A percentile compares a stretch with the other conserved stretches of the same genome.
These are phyloP conservation scores for Ceratothoa steindachneri DNA, from an alignment of 2,888 invertebrate species.

Conservation along the genomic window DNA sequence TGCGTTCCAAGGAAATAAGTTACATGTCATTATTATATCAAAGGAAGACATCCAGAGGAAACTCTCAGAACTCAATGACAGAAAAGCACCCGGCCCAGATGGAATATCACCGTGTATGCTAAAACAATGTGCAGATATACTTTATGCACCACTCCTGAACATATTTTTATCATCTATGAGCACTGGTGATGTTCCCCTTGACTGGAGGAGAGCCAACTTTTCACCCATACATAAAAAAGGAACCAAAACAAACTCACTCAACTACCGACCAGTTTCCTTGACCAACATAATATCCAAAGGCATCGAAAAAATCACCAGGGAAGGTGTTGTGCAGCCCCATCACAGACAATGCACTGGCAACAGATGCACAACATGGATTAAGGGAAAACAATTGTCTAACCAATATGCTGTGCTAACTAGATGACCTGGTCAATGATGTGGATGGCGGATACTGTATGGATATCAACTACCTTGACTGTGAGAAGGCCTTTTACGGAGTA, in stretches of 20 bases:
- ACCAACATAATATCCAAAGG: not conserved
- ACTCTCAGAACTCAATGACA: too few relatives aligned
- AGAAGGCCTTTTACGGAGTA: constrained; percentile 15
- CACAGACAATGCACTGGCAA: too few relatives aligned
- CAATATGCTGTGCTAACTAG: constrained; percentile 12
- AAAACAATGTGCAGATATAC: too few relatives aligned
- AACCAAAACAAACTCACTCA: not conserved
- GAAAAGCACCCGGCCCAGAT: too few relatives aligned
- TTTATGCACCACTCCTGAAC: too few relatives aligned
- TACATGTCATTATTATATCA: too few relatives aligned
- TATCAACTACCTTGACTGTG: constrained; percentile 21
- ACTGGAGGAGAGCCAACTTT: constrained; percentile 18
- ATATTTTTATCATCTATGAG: too few relatives aligned
- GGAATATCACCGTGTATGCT: too few relatives aligned
- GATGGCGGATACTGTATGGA: constrained; percentile 2
- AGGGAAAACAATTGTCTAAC: constrained; percentile 8
- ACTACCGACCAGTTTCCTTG: not conserved
- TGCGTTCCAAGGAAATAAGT: too few relatives aligned
- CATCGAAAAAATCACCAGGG: not conserved
- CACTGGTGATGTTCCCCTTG: constrained; percentile 11
- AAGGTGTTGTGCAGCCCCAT: too few relatives aligned
- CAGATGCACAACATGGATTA: constrained; percentile 17
- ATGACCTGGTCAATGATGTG: constrained; percentile 6
- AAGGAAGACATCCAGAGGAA: too few relatives aligned
- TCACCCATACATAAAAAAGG: too few relatives aligned